These are phyloP conservation scores for Terrapene triunguis DNA, from an alignment of 2,113 vertebrate genomes.

Conservation along the genomic window DNA sequence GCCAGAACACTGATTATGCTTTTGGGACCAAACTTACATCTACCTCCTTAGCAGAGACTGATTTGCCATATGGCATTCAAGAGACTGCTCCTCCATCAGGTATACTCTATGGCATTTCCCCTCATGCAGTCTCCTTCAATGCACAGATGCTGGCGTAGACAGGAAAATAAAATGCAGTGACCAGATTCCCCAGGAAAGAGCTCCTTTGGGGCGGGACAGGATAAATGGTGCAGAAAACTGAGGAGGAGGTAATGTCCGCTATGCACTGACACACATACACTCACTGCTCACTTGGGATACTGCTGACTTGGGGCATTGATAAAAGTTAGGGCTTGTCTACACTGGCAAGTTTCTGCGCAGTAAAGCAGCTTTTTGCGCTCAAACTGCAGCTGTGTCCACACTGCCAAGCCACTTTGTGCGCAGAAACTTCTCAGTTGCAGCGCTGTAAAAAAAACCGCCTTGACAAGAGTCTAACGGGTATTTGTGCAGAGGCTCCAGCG, in stretches of 20 bases:
- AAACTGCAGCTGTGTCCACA: too few species aligned
- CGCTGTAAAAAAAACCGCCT: too few species aligned
- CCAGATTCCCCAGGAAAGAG: not conserved
- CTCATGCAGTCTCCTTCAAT: not conserved
- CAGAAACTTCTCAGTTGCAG: too few species aligned
- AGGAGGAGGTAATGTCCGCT: not conserved
- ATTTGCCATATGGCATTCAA: not conserved
- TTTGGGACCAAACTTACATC: not conserved
- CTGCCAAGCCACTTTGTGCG: too few species aligned
- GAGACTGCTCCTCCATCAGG: not conserved
- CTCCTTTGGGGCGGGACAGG: not conserved
- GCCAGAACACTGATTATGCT: not conserved
- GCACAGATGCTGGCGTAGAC: not conserved
- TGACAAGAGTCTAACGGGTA: too few species aligned
- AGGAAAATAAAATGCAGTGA: not conserved
- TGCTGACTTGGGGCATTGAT: not conserved
- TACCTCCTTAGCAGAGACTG: not conserved
- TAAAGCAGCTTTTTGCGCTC: too few species aligned
- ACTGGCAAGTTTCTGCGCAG: too few species aligned
- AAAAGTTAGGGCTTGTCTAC: not conserved
- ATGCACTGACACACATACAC: not conserved
- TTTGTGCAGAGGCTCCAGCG: too few species aligned
- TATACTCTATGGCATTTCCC: not conserved
- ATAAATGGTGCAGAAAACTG: not conserved
- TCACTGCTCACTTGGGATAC: not conserved